Evolutionary conservation across 2,888 invertebrate genomes (phyloP), one percentile per base, ranked within the genome.

Genomic region (Chrysotoxum bicinctum): DNA sequence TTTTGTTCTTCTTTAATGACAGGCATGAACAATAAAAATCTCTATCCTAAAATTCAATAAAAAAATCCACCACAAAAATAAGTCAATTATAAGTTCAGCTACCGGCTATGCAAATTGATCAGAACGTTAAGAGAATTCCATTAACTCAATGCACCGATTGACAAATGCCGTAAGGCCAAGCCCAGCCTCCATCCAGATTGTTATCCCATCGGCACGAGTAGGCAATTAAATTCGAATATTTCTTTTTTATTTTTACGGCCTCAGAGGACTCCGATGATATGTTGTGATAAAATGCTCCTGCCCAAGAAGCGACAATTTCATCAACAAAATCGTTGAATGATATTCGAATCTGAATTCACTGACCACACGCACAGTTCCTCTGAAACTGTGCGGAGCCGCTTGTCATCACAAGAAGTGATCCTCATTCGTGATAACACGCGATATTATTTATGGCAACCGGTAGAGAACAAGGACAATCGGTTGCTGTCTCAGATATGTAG

Each of bases 221-320:
- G 80, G 87, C 87, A 88, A 87, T 88, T 88, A 88, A 88, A 85
- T 87, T 69, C 76, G 54, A 82, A 87, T 87, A 83, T 75, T 72
- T 80, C 66, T 79, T 66, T 35, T 26, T 45, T 50, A 64, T 37
- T 35, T 14, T 26, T 45, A 32, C 21, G 12, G 12, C 14, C 58
- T 37, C 19, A 58, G 21, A 64, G 72, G 45, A 40, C 40, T 45
- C 9, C 16, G 45, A 50, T 73, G 50, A 19, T 9, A 30, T 40
- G 19, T 48, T 35, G 54, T 48, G 76, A 73, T 85, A 81, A 8
- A 43, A 43, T 80, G 76, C 58, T 43, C 69, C 60, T 64, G 48
- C 37, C 43, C 56, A 60, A 62, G 26, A 9, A 30, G 54, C 73
- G 73, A 69, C 81, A 85, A 76, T 85, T 81, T 43, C 68, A 73